Conservation (phyloP, 2,797 vertebrate species). For the Agapornis canus region DNA sequence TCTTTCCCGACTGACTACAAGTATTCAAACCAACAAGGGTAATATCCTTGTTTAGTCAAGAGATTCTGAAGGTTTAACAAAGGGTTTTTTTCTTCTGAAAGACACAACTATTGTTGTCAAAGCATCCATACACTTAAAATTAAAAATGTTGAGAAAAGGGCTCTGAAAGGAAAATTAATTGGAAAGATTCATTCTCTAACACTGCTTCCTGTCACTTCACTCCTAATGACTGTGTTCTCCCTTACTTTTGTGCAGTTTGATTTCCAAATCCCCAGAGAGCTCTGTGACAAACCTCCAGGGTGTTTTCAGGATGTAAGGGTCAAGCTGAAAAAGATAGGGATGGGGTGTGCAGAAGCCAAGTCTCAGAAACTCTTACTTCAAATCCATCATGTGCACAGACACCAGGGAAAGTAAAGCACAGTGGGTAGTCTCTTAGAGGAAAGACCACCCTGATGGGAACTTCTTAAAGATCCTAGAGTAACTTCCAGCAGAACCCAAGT, state of each 20-base stretch:
- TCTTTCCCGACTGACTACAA: not conserved
- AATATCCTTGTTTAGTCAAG: not conserved
- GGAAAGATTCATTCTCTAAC: not conserved
- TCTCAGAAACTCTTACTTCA: not conserved
- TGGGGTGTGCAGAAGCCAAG: not conserved
- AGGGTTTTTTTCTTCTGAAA: not conserved
- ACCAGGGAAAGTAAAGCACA: not conserved
- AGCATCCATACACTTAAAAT: not conserved
- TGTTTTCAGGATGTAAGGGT: constrained; percentile 26
- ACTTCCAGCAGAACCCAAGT: not conserved
- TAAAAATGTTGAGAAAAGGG: not conserved
- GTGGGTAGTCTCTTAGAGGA: not conserved
- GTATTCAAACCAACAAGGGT: not conserved
- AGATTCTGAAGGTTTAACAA: not conserved
- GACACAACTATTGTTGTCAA: not conserved
- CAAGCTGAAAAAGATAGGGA: not conserved
- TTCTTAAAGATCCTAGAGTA: not conserved
- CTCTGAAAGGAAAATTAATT: constrained; percentile 35
- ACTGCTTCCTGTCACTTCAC: constrained; percentile 28
- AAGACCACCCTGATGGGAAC: not conserved
- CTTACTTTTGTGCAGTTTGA: not conserved
- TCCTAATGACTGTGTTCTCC: constrained; percentile 25
- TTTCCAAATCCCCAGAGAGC: not conserved
- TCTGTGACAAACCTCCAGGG: constrained; percentile 16
- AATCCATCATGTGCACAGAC: not conserved